These are phyloP conservation scores for Neodiprion lecontei DNA, from an alignment of 1,140 invertebrate species.

Conservation along the genomic window DNA sequence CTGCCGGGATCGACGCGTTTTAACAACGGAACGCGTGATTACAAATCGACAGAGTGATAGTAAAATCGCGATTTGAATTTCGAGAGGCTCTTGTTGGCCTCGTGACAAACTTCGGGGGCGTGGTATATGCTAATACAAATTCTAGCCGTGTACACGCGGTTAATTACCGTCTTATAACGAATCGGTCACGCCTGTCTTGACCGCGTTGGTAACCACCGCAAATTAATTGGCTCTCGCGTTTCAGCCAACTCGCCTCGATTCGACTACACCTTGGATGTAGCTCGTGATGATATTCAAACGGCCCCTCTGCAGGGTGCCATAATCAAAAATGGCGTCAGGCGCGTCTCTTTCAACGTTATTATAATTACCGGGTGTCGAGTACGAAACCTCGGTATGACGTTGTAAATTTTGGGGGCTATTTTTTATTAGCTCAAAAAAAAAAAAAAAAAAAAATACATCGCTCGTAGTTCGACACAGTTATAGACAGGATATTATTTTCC, in stretches of 20 bases:
- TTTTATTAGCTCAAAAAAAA: too few relatives aligned
- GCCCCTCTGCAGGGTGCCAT: neutral
- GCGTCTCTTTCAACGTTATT: neutral
- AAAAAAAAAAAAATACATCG: too few relatives aligned
- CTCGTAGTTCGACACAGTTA: too few relatives aligned
- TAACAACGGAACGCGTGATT: too few relatives aligned
- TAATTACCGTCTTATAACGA: conserved; percentile 55
- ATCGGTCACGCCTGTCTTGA: conserved; percentile 48
- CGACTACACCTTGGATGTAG: too few relatives aligned
- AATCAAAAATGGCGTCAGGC: neutral
- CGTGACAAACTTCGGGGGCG: conserved; percentile 20
- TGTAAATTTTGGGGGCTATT: neutral
- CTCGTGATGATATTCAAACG: too few relatives aligned
- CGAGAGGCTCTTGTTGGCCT: too few relatives aligned
- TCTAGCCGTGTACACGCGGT: conserved; percentile 26
- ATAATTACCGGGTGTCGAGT: neutral
- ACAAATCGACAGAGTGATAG: too few relatives aligned
- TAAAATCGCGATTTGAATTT: too few relatives aligned
- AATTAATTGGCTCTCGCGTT: conserved; percentile 48
- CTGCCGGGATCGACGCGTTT: too few relatives aligned
- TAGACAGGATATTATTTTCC: too few relatives aligned
- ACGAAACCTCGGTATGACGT: neutral
- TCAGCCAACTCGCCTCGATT: neutral
- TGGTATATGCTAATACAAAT: conserved; percentile 51
- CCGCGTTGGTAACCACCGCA: conserved; percentile 34